Evolutionary conservation across 2,113 vertebrate species (phyloP).

Genomic region (Calypte anna): DNA sequence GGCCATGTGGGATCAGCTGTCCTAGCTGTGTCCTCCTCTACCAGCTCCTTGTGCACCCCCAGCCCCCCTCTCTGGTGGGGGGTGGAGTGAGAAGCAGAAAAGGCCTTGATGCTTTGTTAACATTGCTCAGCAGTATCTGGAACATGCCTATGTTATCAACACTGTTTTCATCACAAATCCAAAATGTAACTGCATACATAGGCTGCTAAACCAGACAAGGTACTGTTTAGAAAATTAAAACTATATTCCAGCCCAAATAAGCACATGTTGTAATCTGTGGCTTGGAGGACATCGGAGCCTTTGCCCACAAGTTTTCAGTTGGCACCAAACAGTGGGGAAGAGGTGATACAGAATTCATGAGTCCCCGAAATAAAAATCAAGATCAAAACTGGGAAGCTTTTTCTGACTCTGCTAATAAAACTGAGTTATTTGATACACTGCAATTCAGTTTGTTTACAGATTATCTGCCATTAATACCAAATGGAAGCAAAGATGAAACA

Average conservation of each 20-base stretch:
- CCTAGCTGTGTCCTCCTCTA: not conserved
- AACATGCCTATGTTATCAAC: not conserved
- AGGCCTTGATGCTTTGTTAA: not conserved
- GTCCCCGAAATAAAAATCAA: not conserved
- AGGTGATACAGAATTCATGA: not conserved
- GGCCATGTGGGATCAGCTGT: not conserved
- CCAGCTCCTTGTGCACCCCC: not conserved
- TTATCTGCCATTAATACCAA: not conserved
- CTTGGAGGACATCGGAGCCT: not conserved
- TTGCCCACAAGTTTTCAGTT: not conserved
- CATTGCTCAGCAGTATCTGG: not conserved
- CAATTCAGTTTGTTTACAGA: not conserved
- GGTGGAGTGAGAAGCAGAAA: not conserved
- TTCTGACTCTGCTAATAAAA: not conserved
- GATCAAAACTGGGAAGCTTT: not conserved
- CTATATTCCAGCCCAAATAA: not conserved
- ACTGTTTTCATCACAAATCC: not conserved
- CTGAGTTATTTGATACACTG: not conserved
- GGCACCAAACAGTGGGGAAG: fast-evolving
- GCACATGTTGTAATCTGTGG: too few species aligned
- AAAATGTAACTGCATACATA: not conserved
- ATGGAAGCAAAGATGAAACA: not conserved
- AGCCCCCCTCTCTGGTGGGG: fast-evolving
- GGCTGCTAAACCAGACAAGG: not conserved
- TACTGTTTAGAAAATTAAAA: not conserved